A percentile compares a stretch with the other conserved stretches of the same genome.
Evolutionary conservation across 2,888 invertebrate species (phyloP).

Genomic region (Crocallis elinguaria): DNA sequence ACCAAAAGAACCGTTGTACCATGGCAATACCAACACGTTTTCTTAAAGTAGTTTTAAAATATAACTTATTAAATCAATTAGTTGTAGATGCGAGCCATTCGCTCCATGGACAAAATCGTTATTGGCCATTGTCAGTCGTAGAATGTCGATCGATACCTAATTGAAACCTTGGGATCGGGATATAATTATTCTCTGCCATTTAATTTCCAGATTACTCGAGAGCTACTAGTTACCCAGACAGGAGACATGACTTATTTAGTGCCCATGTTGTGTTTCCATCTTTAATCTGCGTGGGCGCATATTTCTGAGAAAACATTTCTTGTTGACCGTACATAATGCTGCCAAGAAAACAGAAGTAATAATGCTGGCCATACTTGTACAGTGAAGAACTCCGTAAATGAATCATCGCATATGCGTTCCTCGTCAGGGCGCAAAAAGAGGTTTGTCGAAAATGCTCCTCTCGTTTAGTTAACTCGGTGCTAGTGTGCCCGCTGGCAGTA

Average conservation of each 20-base stretch:
- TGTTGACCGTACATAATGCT: constrained; percentile 77
- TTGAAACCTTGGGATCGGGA: constrained; percentile 10
- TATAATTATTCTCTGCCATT: constrained; percentile 55
- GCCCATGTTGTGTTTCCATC: constrained; percentile 80
- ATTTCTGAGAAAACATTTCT: constrained; percentile 83
- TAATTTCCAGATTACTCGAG: constrained; percentile 61
- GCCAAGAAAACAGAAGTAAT: constrained; percentile 82
- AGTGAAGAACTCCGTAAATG: constrained; percentile 80
- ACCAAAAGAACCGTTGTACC: not conserved
- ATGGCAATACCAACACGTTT: not conserved
- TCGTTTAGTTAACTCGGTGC: constrained; percentile 69
- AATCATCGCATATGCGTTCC: constrained; percentile 83
- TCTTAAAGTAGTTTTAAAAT: not conserved
- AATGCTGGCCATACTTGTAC: constrained; percentile 80
- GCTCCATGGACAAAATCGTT: not conserved
- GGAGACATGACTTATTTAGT: constrained; percentile 81
- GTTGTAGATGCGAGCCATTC: not conserved
- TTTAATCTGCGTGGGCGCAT: constrained; percentile 82
- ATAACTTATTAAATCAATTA: not conserved
- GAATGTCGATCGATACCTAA: constrained; percentile 13
- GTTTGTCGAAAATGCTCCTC: constrained; percentile 80
- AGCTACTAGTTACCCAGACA: constrained; percentile 70
- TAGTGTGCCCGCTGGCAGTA: constrained; percentile 59
- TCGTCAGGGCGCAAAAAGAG: constrained; percentile 79
- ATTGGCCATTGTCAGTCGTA: constrained; percentile 11